A percentile compares a stretch with the other conserved stretches of the same genome.
phyloP scores from a whole-genome alignment of 2,888 invertebrate genomes.

The Orthonychiurus folsomi region DNA sequence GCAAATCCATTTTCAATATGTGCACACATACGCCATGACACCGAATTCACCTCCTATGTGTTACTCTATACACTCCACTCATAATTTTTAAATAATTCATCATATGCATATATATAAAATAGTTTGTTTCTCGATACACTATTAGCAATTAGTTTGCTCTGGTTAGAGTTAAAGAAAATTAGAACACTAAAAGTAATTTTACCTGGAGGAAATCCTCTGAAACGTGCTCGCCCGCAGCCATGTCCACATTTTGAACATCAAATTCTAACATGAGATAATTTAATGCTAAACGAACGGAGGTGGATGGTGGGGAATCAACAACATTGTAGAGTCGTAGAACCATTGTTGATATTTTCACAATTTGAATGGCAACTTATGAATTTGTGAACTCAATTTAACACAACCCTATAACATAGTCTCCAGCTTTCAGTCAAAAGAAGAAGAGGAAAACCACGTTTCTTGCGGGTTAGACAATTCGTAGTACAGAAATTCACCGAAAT shows the following conservation, averaged over 20 bases:
- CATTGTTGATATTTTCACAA: constrained; percentile 26
- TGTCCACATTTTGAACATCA: constrained; percentile 59
- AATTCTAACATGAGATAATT: constrained; percentile 57
- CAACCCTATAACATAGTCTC: not conserved
- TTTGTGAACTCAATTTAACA: not conserved
- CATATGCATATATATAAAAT: no score
- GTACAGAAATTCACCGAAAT: no score
- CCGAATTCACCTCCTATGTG: no score
- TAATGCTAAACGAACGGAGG: constrained; percentile 61
- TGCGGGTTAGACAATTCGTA: not conserved
- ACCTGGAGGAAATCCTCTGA: constrained; percentile 40
- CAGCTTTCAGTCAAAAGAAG: not conserved
- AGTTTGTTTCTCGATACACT: no score
- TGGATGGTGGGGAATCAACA: constrained; percentile 67
- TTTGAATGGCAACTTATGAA: not conserved
- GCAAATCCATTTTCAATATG: no score
- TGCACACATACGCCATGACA: no score
- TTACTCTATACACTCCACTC: no score
- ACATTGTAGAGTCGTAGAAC: constrained; percentile 60
- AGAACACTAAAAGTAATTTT: not conserved
- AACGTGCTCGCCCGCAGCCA: constrained; percentile 58
- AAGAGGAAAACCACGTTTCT: not conserved
- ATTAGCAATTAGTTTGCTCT: no score
- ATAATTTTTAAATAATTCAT: no score
- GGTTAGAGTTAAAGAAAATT: not conserved